Conservation (phyloP, 2,797 vertebrate species). For the Sebastes aleutianus region DNA sequence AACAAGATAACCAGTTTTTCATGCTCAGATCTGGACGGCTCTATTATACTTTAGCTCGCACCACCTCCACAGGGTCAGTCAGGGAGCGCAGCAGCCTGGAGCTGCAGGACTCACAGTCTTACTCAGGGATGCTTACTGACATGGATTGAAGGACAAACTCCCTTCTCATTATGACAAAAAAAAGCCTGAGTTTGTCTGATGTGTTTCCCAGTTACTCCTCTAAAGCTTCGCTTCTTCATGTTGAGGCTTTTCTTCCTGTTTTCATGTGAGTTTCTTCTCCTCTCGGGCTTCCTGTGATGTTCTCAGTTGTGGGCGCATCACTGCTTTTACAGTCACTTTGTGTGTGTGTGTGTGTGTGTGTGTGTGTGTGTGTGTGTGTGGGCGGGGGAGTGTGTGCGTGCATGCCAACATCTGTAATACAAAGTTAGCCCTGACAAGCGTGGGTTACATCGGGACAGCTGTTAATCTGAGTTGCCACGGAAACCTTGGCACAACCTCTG, state of each 20-base stretch:
- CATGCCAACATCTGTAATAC: slow-evolving; percentile 9
- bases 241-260: background rate
- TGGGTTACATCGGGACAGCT: slow-evolving; percentile 37
- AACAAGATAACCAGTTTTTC: background rate
- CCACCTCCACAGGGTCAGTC: slow-evolving; percentile 20
- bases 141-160: slow-evolving; percentile 12
- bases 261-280: slow-evolving; percentile 1
- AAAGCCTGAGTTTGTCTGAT: background rate
- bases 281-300: slow-evolving; percentile 5
- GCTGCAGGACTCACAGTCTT: background rate
- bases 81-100: slow-evolving; percentile 5
- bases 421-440: background rate
- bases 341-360: background rate
- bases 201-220: background rate
- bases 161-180: background rate
- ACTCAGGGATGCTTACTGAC: slow-evolving; percentile 2
- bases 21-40: background rate
- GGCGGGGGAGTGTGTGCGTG: background rate
- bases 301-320: background rate
- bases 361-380: background rate
- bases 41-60: background rate
- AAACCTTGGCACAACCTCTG: slow-evolving; percentile 43
- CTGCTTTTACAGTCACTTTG: slow-evolving; percentile 1
- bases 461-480: slow-evolving; percentile 46
- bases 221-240: background rate